Percentiles rank a stretch among this genome's conserved stretches.
Evolutionary conservation across 1,140 invertebrate genomes (phyloP).

Genomic region (Liolophura sinensis): DNA sequence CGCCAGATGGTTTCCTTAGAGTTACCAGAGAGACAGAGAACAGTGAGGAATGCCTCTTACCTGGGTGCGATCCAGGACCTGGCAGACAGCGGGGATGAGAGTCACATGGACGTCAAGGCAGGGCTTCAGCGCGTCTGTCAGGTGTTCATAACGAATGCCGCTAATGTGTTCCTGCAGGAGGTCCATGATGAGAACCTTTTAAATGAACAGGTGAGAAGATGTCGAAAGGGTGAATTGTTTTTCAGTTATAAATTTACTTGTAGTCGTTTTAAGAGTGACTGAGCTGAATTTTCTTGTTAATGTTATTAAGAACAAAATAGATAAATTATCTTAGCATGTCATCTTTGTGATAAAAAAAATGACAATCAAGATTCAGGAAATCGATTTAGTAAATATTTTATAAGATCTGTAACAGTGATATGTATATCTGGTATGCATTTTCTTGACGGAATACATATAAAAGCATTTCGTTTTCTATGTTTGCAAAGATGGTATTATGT

Average conservation of each 20-base stretch:
- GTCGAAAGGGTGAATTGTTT: neutral
- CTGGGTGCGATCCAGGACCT: slow-evolving; percentile 48
- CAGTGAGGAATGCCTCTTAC: slow-evolving; percentile 45
- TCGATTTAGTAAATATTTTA: no score
- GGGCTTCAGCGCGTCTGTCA: slow-evolving; percentile 83
- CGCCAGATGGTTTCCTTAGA: no score
- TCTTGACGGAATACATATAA: no score
- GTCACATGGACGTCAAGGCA: slow-evolving; percentile 46
- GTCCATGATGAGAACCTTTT: slow-evolving; percentile 27
- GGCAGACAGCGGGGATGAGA: slow-evolving; percentile 38
- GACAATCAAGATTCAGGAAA: no score
- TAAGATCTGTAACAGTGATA: no score
- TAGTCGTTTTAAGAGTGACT: slow-evolving; percentile 54
- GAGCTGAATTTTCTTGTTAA: neutral
- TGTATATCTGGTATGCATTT: no score
- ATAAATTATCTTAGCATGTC: no score
- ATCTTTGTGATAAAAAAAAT: no score
- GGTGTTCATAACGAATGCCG: slow-evolving; percentile 93
- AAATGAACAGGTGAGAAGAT: slow-evolving; percentile 37
- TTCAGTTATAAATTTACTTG: neutral
- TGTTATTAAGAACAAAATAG: neutral
- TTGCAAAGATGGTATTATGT: no score
- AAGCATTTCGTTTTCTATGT: no score
- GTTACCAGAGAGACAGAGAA: no score
- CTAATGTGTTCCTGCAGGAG: slow-evolving; percentile 78